A percentile compares a stretch with the other conserved stretches of the same genome.
Evolutionary conservation across 2,113 vertebrate genomes (phyloP).

Genomic region (Tamias sibiricus): DNA sequence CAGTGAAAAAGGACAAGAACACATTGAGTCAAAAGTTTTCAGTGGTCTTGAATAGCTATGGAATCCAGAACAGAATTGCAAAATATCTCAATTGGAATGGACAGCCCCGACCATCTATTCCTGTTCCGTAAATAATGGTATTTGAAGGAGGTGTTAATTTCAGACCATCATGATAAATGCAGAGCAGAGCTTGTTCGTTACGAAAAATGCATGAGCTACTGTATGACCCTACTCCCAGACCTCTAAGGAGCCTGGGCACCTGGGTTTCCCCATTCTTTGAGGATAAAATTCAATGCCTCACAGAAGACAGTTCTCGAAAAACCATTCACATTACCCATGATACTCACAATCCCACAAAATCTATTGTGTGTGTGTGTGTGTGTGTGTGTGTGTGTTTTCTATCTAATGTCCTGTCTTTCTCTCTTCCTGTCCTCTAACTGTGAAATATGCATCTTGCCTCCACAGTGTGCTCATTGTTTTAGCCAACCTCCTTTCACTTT

Average conservation of each 20-base stretch:
- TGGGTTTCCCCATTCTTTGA: neutral
- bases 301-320: neutral
- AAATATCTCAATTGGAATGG: neutral
- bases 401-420: neutral
- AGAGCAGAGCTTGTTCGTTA: neutral
- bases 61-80: neutral
- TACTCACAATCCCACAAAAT: neutral
- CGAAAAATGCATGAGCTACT: neutral
- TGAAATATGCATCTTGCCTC: neutral
- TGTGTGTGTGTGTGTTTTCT: neutral
- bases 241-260: neutral
- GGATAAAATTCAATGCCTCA: neutral
- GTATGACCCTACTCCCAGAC: neutral
- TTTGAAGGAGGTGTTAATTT: neutral
- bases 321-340: neutral
- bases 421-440: neutral
- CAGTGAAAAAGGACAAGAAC: neutral
- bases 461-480: neutral
- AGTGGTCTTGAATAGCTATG: neutral
- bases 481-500: neutral
- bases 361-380: accelerated
- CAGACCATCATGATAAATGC: neutral
- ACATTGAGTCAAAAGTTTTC: neutral
- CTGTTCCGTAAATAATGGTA: neutral
- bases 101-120: neutral